Evolutionary conservation across 2,113 vertebrate genomes (phyloP).

Genomic region (Pteropus alecto): DNA sequence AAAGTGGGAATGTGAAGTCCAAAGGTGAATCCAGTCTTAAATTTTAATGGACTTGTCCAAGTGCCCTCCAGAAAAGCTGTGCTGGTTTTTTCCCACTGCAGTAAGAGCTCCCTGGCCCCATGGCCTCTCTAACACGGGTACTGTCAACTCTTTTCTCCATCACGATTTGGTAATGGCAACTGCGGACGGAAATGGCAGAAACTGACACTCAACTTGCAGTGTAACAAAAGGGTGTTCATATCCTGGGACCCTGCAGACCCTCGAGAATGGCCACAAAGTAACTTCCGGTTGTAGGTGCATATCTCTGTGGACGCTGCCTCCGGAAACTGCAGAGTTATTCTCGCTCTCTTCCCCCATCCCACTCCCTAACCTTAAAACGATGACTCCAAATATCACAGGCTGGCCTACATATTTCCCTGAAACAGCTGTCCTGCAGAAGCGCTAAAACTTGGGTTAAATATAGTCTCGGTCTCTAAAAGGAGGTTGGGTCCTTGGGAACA

Average conservation of each 20-base stretch:
- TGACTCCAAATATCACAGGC: constrained; percentile 60
- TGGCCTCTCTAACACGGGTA: background rate
- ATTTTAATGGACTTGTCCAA: background rate
- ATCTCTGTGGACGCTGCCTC: background rate
- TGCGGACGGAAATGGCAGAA: background rate
- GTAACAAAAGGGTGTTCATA: background rate
- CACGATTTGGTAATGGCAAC: background rate
- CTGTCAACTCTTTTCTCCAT: background rate
- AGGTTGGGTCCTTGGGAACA: background rate
- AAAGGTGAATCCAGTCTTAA: background rate
- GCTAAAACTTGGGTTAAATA: constrained; percentile 54
- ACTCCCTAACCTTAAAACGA: constrained; percentile 46
- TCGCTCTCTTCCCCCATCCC: constrained; percentile 31
- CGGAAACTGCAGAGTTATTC: constrained; percentile 37
- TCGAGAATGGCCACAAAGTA: background rate
- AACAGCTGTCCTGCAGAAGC: constrained; percentile 60
- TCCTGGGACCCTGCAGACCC: background rate
- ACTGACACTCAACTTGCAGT: background rate
- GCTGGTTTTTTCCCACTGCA: accelerated
- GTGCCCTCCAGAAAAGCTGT: background rate
- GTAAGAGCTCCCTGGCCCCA: background rate
- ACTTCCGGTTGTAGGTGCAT: background rate
- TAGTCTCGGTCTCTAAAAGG: constrained; percentile 43
- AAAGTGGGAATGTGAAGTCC: background rate
- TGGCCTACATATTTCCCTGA: constrained; percentile 65